Evolutionary conservation across 1,140 invertebrate species (phyloP).

Genomic region (Bombus polaris): DNA sequence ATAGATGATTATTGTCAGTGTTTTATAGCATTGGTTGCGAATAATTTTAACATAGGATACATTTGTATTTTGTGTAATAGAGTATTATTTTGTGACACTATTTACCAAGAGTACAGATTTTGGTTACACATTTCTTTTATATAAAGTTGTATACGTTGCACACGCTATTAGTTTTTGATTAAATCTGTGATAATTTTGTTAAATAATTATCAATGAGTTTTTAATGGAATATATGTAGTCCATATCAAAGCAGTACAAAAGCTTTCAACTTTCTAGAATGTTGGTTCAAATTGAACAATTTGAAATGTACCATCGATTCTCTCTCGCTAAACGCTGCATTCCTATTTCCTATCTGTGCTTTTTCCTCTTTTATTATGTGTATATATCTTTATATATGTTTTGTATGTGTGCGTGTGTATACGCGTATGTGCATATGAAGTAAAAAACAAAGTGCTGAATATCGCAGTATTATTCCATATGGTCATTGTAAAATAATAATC

Average conservation of each 20-base stretch:
- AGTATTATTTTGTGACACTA: constrained; percentile 4
- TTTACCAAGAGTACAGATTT: constrained; percentile 6
- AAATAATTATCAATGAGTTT: constrained; percentile 1
- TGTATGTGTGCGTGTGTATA: not conserved
- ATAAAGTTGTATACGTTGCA: not conserved
- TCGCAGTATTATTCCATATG: constrained; percentile 22
- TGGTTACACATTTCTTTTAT: constrained; percentile 7
- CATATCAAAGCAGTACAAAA: not conserved
- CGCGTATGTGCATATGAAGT: constrained; percentile 5
- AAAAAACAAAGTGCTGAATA: constrained; percentile 7
- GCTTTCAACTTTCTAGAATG: not conserved
- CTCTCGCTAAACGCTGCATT: constrained; percentile 37
- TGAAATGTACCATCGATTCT: constrained; percentile 35
- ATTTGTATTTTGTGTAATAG: not conserved
- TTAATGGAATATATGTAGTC: not conserved
- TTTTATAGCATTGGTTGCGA: not conserved
- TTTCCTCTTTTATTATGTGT: constrained; percentile 8
- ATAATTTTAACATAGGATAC: constrained; percentile 15
- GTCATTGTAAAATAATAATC: not conserved
- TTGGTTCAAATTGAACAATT: constrained; percentile 12
- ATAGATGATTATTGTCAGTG: not conserved
- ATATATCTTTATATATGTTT: constrained; percentile 13
- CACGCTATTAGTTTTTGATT: not conserved
- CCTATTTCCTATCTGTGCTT: constrained; percentile 18
- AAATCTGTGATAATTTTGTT: constrained; percentile 28